Evolutionary conservation across 2,797 vertebrate genomes (phyloP), one percentile per base, ranked within the genome.

Genomic region (Leuciscus waleckii): DNA sequence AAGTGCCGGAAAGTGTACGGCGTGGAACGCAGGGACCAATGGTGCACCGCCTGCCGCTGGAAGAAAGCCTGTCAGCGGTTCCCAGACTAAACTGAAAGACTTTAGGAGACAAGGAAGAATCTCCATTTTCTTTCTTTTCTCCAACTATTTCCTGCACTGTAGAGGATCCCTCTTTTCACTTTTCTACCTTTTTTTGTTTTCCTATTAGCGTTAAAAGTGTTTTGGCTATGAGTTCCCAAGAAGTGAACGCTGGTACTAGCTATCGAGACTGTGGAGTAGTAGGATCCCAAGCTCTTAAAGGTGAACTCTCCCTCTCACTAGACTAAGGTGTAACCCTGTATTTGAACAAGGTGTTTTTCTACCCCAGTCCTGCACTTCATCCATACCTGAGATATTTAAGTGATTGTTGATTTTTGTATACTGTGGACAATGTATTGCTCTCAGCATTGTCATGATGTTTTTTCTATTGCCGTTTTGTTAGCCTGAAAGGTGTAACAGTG

Each of bases 1-100:
- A 96, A 96, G 89, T 96, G 95, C 89, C 94, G 95, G 8, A 96
- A 96, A 82, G 94, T 96, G 0, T 96, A 96, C 0, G 95, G 95
- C 11, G 94, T 96, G 9, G 95, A 96, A 88, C 93, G 92, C 73
- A 92, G 94, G 84, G 95, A 95, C 83, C 94, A 95, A 85, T 96
- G 95, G 95, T 96, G 95, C 90, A 95, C 95, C 0, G 94, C 95
- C 39, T 96, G 95, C 83, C 94, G 95, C 79, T 96, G 95, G 95
- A 96, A 96, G 91, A 96, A 96, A 80, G 95, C 95, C 41, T 96
- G 95, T 79, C 95, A 95, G 86, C 92, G 95, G 35, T 95, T 96
- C 87, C 93, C 95, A 54, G 95, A 96, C 92, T 95, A 93, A 95
- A 90, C 17, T 32, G 26, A 90, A 78, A 93, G 90, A 94, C 92